Percentiles rank a stretch among this genome's conserved stretches.
Conservation (phyloP, 2,888 invertebrate species). For the Ptilodon capucinus region DNA sequence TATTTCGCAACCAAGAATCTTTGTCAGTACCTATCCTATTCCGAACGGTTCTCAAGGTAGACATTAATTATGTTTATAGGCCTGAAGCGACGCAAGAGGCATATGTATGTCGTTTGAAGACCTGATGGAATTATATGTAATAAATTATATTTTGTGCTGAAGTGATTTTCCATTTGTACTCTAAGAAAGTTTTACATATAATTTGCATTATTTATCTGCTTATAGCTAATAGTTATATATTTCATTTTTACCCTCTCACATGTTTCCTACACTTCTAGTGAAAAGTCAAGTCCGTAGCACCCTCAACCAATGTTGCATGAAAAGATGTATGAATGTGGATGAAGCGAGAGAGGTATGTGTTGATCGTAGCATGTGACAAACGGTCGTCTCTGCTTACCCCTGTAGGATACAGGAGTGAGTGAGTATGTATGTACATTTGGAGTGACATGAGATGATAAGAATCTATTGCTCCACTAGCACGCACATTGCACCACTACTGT, state of each 20-base stretch:
- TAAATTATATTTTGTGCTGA: slow-evolving; percentile 38
- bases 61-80: slow-evolving; percentile 46
- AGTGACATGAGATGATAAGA: slow-evolving; percentile 13
- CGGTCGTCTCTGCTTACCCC: too few species aligned
- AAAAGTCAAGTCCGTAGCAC: too few species aligned
- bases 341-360: too few species aligned
- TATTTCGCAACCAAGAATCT: slow-evolving; percentile 10
- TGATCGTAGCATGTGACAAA: too few species aligned
- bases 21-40: slow-evolving; percentile 22
- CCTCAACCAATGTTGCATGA: too few species aligned
- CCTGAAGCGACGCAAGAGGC: slow-evolving; percentile 37
- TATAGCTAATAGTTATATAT: too few species aligned
- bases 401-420: too few species aligned
- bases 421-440: neutral
- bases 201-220: slow-evolving; percentile 17
- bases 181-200: slow-evolving; percentile 39
- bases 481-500: slow-evolving; percentile 56
- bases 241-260: too few species aligned
- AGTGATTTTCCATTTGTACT: slow-evolving; percentile 34
- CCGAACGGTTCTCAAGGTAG: slow-evolving; percentile 38
- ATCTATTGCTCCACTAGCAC: slow-evolving; percentile 45
- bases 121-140: slow-evolving; percentile 45
- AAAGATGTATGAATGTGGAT: too few species aligned
- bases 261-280: too few species aligned
- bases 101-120: slow-evolving; percentile 42